Conservation (phyloP, 2,113 vertebrate genomes). For the Melospiza georgiana region DNA sequence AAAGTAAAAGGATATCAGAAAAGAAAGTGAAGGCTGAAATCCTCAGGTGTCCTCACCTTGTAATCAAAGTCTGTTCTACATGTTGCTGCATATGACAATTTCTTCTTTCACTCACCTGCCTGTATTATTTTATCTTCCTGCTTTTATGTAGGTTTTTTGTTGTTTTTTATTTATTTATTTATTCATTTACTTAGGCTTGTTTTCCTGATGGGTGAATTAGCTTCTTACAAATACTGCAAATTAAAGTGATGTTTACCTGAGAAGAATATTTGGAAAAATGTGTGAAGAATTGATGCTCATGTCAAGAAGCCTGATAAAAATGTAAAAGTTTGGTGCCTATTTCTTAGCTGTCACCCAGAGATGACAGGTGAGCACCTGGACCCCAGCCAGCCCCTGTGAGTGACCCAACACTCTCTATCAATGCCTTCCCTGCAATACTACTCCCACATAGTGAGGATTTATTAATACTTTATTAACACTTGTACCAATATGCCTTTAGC, state of each 20-base stretch:
- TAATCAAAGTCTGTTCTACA: background rate
- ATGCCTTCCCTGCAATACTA: background rate
- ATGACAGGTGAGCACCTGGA: slow-evolving; percentile 19
- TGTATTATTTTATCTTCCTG: background rate
- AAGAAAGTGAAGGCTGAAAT: background rate
- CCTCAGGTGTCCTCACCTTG: background rate
- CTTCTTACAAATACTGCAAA: background rate
- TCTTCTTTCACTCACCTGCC: background rate
- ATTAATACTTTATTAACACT: slow-evolving; percentile 57
- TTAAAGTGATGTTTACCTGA: background rate
- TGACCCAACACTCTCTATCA: background rate
- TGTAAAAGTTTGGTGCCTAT: background rate
- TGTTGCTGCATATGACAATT: background rate
- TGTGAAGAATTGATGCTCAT: background rate
- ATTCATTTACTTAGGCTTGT: background rate
- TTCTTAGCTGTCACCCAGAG: background rate
- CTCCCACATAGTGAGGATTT: slow-evolving; percentile 8
- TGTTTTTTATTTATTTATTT: background rate
- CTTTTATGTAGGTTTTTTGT: background rate
- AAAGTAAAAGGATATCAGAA: background rate
- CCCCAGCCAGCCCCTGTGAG: background rate
- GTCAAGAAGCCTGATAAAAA: background rate
- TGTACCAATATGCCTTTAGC: background rate
- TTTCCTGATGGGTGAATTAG: background rate
- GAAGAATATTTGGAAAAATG: background rate